Evolutionary conservation across 2,797 vertebrate species (phyloP).

Genomic region (Takifugu ocellatus): DNA sequence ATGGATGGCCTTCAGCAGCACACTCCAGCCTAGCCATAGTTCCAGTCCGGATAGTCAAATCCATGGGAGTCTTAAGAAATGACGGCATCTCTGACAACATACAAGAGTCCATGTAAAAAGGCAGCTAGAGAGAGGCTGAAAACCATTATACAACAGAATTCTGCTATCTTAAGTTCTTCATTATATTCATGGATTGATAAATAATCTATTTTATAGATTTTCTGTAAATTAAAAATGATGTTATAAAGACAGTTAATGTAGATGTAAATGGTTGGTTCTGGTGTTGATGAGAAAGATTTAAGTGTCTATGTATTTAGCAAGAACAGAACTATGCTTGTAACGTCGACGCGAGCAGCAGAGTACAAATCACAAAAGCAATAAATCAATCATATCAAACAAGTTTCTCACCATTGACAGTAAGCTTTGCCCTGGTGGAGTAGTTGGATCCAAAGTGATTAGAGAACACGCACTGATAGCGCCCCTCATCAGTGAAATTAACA

Average conservation of each 20-base stretch:
- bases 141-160: no score
- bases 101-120: no score
- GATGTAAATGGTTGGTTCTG: no score
- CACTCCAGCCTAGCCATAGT: constrained; percentile 92
- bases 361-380: not conserved
- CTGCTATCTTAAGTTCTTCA: no score
- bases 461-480: constrained; percentile 96
- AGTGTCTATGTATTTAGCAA: not conserved
- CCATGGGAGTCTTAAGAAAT: constrained; percentile 96
- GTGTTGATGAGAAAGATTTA: no score
- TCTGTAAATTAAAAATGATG: no score
- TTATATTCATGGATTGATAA: no score
- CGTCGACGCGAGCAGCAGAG: not conserved
- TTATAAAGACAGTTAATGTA: no score
- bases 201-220: no score
- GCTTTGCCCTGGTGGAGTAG: constrained; percentile 92
- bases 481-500: constrained; percentile 90
- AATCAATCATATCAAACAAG: not conserved
- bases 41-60: constrained; percentile 89
- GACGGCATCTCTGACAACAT: constrained; percentile 85
- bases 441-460: constrained; percentile 98
- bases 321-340: not conserved
- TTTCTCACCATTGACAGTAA: constrained; percentile 92
- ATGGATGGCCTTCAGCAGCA: constrained; percentile 89
- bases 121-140: no score